Percentiles rank a stretch among this genome's conserved stretches.
These are phyloP conservation scores for Ypsolopha sequella DNA, from an alignment of 2,888 invertebrate genomes.

Conservation along the genomic window DNA sequence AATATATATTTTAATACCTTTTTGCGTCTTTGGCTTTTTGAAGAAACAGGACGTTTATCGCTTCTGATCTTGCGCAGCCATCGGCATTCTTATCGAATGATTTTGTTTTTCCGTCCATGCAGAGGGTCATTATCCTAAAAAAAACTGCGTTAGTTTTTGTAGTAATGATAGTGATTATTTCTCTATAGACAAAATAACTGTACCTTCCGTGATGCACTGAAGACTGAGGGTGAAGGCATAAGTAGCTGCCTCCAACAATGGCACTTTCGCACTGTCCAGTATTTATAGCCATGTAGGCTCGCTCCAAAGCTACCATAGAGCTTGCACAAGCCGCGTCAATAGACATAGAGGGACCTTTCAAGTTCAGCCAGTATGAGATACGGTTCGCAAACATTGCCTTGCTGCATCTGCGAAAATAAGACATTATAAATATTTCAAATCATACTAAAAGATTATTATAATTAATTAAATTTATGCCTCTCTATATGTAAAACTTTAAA, in stretches of 20 bases:
- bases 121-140: constrained; percentile 54
- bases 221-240: constrained; percentile 68
- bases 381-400: constrained; percentile 51
- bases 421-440: not conserved
- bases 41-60: constrained; percentile 74
- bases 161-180: too few relatives aligned
- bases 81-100: constrained; percentile 85
- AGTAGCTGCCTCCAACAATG: constrained; percentile 71
- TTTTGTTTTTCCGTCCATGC: constrained; percentile 85
- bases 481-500: too few relatives aligned
- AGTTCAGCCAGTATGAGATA: constrained; percentile 49
- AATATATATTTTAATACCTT: constrained; percentile 33
- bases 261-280: constrained; percentile 57
- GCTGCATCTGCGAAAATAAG: constrained; percentile 26
- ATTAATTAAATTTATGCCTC: too few relatives aligned
- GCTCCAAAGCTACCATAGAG: constrained; percentile 32
- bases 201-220: constrained; percentile 42
- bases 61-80: constrained; percentile 84
- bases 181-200: not conserved
- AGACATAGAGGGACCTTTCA: constrained; percentile 42
- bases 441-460: too few relatives aligned
- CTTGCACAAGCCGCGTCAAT: constrained; percentile 43
- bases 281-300: constrained; percentile 32
- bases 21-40: constrained; percentile 75
- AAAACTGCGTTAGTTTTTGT: too few relatives aligned